Evolutionary conservation across 2,113 vertebrate species (phyloP), one percentile per base, ranked within the genome.

Genomic region (Genyomyrus donnyi): DNA sequence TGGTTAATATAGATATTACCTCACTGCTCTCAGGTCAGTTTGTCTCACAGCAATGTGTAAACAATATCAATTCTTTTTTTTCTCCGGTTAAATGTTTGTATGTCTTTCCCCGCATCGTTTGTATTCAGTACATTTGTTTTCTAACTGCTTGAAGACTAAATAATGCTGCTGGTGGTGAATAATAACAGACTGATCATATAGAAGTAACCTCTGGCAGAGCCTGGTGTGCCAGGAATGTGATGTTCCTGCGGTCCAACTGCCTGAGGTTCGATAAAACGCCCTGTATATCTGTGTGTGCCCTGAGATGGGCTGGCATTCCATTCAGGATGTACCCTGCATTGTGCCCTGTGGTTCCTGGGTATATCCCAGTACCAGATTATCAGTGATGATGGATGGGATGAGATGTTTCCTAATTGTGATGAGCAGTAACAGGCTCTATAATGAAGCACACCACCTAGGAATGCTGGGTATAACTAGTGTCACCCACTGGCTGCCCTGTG

Each of bases 401-500:
- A 85, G 42, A 85, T 27, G 83, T 48, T n/a, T 31, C 52, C 87
- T 66, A 88, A 88, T 49, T 66, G 45, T 88, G 58, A 74, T 21
- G 21, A 31, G 42, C 62, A 70, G 49, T 49, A 35, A n/a, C 45
- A 19, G 88, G 24, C 62, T 89, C 88, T 45, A 31, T 70, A 31
- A 13, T 74, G 35, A 70, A 39, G 39, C 13, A 58, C 52, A 39
- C 42, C 39, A 45, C 80, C 17, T 84, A 46, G 42, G 35, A 19
- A n/a, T 46, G 80, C 19, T 84, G 45, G 21, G 83, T 48, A 48
- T 17, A 17, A 46, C 21, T 13, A n/a, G 42, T 11, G 21, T 85
- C 45, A 27, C 45, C 45, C 45, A n/a, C 83, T 10, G 7, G 6
- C 39, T 84, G 80, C 42, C 42, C 21, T 84, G 19, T 84, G 19